Conservation (phyloP, 2,797 vertebrate genomes). For the Enteromius fasciolatus region DNA sequence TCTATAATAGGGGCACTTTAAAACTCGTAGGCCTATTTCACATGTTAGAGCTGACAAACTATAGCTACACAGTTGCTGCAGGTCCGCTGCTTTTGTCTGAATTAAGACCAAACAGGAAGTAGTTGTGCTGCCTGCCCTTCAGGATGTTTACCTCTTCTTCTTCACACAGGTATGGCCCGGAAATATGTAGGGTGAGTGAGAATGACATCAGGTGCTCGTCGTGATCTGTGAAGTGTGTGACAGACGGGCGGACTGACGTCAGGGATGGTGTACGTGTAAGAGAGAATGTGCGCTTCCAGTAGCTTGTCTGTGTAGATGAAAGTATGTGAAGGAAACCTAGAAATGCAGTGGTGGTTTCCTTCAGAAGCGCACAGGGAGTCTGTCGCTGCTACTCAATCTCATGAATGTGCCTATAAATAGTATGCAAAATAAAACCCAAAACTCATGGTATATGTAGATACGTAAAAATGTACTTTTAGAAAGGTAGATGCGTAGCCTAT, state of each 20-base stretch:
- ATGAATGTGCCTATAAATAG: too few species aligned
- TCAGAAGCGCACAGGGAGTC: neutral
- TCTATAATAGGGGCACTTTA: too few species aligned
- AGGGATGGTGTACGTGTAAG: neutral
- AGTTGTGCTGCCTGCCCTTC: constrained; percentile 1
- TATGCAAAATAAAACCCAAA: too few species aligned
- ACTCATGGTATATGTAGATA: too few species aligned
- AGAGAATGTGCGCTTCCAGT: neutral
- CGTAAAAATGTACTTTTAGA: too few species aligned
- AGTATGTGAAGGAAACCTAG: constrained; percentile 35
- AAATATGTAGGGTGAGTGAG: constrained; percentile 48
- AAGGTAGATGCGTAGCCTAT: too few species aligned
- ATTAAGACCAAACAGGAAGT: constrained; percentile 28
- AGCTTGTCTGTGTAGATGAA: neutral
- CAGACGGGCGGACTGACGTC: neutral
- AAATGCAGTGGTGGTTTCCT: constrained; percentile 26
- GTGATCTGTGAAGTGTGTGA: constrained; percentile 3
- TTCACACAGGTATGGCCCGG: constrained; percentile 34
- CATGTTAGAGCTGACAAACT: neutral
- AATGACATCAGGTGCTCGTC: constrained; percentile 50
- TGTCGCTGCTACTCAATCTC: too few species aligned
- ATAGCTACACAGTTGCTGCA: neutral
- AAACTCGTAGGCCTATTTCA: too few species aligned
- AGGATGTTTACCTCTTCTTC: constrained; percentile 48
- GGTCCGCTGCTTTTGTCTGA: neutral